Base-by-base conservation (phyloP, 2,888 invertebrate genomes). In the Trissolcus japonicus region DNA sequence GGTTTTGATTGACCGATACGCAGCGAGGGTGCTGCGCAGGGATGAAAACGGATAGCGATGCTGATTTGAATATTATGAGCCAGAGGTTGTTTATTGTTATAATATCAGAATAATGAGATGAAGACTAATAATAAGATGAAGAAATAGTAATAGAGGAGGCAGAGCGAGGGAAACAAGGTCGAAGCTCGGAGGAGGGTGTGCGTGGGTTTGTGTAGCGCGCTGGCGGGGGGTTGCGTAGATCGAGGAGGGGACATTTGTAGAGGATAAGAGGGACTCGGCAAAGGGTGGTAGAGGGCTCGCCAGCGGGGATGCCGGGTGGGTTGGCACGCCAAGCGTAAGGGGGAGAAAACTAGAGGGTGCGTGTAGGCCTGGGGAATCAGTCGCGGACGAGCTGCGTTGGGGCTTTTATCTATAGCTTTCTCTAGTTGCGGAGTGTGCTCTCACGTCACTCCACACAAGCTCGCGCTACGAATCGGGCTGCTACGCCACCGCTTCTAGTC, bases 311-410 rank as follows among this genome's bases (percentile, higher is more conserved):
- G 72, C 50, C 72, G 72, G 78, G 79, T 65, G 68, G 73, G 79
- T 82, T 82, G 82, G 82, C 63, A 81, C 81, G 84, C 84, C 84
- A 82, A 83, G 82, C 81, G 82, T 83, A 84, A 84, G 87, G 86
- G 86, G 84, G 86, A 84, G 85, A 85, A 84, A 84, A 82, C 85
- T 85, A 84, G 87, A 86, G 87, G 87, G 88, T 87, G 87, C 87
- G 88, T 87, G 84, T 88, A 87, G 87, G 87, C 87, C 87, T 87
- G 88, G 88, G 84, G 87, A 86, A 87, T 86, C 88, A 88, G 89
- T 88, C 87, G 88, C 87, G 87, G 87, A 86, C 87, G 87, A 88
- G 87, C 87, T 88, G 87, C 86, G 87, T 86, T 85, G 85, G 86
- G 86, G 85, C 85, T 87, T 86, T 86, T 87, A 84, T 87, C 88